Conservation (phyloP, 2,797 vertebrate species). For the Gadopsis bispinosus region DNA sequence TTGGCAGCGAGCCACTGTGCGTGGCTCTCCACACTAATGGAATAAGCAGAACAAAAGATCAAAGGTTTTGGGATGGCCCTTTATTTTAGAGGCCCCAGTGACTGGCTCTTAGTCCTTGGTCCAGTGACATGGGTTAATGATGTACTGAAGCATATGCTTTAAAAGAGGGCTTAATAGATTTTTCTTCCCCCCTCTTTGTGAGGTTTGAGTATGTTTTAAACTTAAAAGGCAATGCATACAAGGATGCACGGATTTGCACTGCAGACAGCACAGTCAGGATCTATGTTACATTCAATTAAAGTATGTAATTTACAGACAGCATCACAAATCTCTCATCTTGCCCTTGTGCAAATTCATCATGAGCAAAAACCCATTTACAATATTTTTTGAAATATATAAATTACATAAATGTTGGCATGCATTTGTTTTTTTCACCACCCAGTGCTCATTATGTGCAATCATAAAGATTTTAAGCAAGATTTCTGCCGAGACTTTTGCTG, state of each 20-base stretch:
- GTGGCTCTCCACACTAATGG: constrained; percentile 66
- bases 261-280: background rate
- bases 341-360: background rate
- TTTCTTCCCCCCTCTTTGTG: background rate
- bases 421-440: background rate
- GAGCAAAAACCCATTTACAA: background rate
- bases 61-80: constrained; percentile 65
- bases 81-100: constrained; percentile 52
- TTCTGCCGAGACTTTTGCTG: background rate
- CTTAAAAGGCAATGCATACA: constrained; percentile 10
- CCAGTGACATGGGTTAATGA: constrained; percentile 64
- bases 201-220: constrained; percentile 26
- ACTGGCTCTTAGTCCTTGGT: constrained; percentile 42
- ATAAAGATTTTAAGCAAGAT: constrained; percentile 1
- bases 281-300: background rate
- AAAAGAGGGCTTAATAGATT: constrained; percentile 2
- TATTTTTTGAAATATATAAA: background rate
- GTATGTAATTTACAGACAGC: background rate
- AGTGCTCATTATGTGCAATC: background rate
- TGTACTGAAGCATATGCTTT: constrained; percentile 43
- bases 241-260: background rate
- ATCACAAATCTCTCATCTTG: background rate
- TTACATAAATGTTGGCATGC: background rate
- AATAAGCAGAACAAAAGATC: constrained; percentile 74
- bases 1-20: constrained; percentile 55